phyloP scores from a whole-genome alignment of 64 coral and sea anemone genomes.

The Dendrophyllia cribrosa region DNA sequence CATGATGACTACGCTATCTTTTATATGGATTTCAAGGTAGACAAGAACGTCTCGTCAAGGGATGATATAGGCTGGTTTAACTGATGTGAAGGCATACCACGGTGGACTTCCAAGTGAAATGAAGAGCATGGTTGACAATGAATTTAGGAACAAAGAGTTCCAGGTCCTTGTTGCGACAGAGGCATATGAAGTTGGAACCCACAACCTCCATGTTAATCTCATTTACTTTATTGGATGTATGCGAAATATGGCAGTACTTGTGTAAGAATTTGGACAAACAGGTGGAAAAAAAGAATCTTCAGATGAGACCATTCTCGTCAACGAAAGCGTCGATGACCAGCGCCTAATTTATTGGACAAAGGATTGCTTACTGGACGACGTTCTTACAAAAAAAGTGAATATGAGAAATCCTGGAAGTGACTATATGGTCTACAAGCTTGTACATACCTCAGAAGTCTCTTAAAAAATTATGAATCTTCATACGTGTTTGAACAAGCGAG shows the following conservation, averaged over 20 bases:
- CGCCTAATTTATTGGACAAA: background rate
- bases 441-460: slow-evolving; percentile 18
- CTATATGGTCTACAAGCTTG: slow-evolving; percentile 22
- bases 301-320: slow-evolving; percentile 17
- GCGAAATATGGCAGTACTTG: slow-evolving; percentile 38
- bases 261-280: slow-evolving; percentile 74
- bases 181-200: slow-evolving; percentile 68
- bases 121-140: slow-evolving; percentile 35
- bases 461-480: slow-evolving; percentile 11
- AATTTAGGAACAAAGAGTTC: slow-evolving; percentile 61
- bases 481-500: slow-evolving; percentile 6
- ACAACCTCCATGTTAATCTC: slow-evolving; percentile 55
- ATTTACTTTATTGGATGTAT: slow-evolving; percentile 61
- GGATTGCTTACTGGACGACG: background rate
- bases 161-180: slow-evolving; percentile 69
- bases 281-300: slow-evolving; percentile 27
- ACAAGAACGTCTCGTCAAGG: slow-evolving; percentile 45
- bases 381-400: background rate
- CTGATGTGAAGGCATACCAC: slow-evolving; percentile 22
- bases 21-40: slow-evolving; percentile 80
- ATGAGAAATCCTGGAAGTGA: slow-evolving; percentile 5
- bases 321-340: background rate
- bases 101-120: background rate
- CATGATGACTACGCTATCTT: slow-evolving; percentile 58
- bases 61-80: slow-evolving; percentile 2